phyloP scores from a whole-genome alignment of 2,113 vertebrate genomes.

The Nycticorax nycticorax region DNA sequence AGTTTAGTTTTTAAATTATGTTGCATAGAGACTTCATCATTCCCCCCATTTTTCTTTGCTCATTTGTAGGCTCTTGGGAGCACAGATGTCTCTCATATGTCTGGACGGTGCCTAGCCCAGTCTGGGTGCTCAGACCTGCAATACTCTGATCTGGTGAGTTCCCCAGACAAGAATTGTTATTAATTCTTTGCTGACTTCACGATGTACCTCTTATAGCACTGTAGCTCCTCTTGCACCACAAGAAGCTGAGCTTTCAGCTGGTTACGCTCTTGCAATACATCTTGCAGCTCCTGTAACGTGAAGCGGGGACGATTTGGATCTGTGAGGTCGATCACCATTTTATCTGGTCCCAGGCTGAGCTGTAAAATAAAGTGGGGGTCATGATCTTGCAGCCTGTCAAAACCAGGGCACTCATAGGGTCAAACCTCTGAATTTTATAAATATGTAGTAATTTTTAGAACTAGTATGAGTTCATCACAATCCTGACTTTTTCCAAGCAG shows the following conservation, averaged over 20 bases:
- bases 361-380: conserved; percentile 37
- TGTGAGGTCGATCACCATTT: conserved; percentile 87
- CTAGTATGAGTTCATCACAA: neutral
- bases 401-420: neutral
- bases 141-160: neutral
- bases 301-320: conserved; percentile 94
- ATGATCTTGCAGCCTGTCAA: neutral
- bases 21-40: neutral
- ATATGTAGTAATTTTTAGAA: neutral
- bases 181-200: neutral
- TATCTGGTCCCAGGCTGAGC: conserved; percentile 82
- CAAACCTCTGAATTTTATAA: neutral
- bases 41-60: neutral
- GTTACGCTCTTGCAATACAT: conserved; percentile 94
- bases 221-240: conserved; percentile 89
- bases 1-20: neutral
- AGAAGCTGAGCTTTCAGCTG: conserved; percentile 92
- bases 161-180: neutral
- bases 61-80: neutral
- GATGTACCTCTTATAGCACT: conserved; percentile 88
- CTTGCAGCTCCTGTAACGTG: conserved; percentile 92
- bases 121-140: neutral
- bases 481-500: neutral
- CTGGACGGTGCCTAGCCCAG: neutral
- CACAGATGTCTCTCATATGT: neutral